These are phyloP conservation scores for Melanchra persicariae DNA, from an alignment of 2,888 invertebrate genomes.

Conservation along the genomic window DNA sequence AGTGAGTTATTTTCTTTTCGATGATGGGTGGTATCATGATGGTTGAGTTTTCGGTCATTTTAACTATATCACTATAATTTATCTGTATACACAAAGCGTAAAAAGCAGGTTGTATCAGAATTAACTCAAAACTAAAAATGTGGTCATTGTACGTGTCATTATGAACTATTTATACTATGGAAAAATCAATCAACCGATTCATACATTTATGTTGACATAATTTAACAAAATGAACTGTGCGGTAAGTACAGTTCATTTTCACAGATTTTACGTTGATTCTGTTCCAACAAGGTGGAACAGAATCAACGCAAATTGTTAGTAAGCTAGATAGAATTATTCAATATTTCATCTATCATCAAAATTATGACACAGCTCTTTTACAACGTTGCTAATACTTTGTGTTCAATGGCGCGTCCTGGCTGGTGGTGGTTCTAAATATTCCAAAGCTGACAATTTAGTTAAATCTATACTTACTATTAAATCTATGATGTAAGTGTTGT, in stretches of 20 bases:
- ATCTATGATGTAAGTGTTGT: too few relatives aligned
- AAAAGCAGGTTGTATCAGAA: background rate
- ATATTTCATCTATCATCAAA: background rate
- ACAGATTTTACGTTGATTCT: too few relatives aligned
- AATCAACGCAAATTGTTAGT: too few relatives aligned
- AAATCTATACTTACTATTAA: too few relatives aligned
- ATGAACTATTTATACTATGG: background rate
- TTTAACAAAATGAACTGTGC: background rate
- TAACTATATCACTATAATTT: background rate
- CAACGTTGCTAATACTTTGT: background rate
- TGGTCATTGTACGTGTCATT: background rate
- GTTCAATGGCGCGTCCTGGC: background rate
- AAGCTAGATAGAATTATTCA: background rate
- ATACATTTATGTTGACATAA: background rate
- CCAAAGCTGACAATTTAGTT: too few relatives aligned
- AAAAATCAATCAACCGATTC: background rate
- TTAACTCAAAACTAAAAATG: background rate
- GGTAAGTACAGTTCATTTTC: too few relatives aligned
- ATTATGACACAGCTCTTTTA: background rate
- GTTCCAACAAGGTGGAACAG: too few relatives aligned
- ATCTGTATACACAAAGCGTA: background rate
- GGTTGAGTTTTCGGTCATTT: background rate
- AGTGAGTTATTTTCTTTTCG: conserved; percentile 20
- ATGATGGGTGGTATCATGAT: conserved; percentile 2
- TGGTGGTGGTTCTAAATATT: background rate